A percentile compares a stretch with the other conserved stretches of the same genome.
Evolutionary conservation across 92 coral and sea anemone genomes (phyloP).

Genomic region (Porites rus): DNA sequence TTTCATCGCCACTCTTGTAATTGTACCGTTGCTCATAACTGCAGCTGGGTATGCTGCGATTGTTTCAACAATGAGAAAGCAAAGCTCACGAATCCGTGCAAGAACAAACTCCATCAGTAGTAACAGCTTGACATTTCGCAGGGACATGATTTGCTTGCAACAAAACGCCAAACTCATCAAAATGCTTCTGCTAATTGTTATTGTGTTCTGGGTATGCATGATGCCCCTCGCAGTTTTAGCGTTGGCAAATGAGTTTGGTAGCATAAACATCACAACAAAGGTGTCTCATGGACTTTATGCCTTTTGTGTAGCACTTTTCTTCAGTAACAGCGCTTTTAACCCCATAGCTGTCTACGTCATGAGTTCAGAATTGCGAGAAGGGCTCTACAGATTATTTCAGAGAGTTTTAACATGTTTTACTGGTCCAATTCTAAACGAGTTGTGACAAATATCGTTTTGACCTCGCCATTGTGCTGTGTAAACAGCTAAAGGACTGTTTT

Average conservation of each 20-base stretch:
- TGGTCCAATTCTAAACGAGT: background rate
- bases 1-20: constrained; percentile 72
- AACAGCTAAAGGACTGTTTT: background rate
- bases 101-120: constrained; percentile 53
- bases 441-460: too few species aligned
- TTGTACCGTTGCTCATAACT: constrained; percentile 76
- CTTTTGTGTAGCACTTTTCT: constrained; percentile 80
- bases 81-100: constrained; percentile 69
- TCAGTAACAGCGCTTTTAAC: constrained; percentile 95
- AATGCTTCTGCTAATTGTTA: constrained; percentile 89
- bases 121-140: constrained; percentile 37
- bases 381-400: constrained; percentile 49
- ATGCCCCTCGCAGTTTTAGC: constrained; percentile 87
- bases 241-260: constrained; percentile 77
- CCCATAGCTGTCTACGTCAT: constrained; percentile 91
- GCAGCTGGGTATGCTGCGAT: constrained; percentile 74
- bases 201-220: constrained; percentile 92
- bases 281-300: constrained; percentile 64
- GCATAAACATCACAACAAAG: constrained; percentile 28
- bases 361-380: constrained; percentile 89
- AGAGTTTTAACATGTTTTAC: constrained; percentile 16
- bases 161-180: constrained; percentile 84
- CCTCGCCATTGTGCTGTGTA: background rate
- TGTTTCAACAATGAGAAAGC: constrained; percentile 63
- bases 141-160: constrained; percentile 68